Evolutionary conservation across 2,888 invertebrate genomes (phyloP).

Genomic region (Fragum whitleyi): DNA sequence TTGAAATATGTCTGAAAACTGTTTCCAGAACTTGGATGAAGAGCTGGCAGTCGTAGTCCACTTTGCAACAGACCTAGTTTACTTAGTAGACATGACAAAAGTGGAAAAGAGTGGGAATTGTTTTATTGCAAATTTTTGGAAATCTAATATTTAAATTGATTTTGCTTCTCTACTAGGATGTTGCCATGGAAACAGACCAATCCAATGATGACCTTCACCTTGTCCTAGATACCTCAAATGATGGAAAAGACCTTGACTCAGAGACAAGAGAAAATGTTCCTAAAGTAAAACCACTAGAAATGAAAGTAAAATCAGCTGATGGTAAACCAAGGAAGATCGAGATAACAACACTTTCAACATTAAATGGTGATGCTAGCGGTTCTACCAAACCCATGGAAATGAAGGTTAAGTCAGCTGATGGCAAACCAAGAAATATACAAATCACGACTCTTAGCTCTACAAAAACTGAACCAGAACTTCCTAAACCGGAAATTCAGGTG

Average conservation of each 20-base stretch:
- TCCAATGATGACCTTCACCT: conserved; percentile 68
- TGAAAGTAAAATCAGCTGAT: conserved; percentile 53
- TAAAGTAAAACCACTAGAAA: conserved; percentile 36
- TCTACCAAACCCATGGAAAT: conserved; percentile 30
- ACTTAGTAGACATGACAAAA: too few relatives aligned
- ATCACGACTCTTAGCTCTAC: conserved; percentile 65
- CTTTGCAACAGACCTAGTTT: too few relatives aligned
- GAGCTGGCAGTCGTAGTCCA: too few relatives aligned
- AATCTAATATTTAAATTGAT: too few relatives aligned
- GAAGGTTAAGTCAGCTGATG: conserved; percentile 52
- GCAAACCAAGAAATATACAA: conserved; percentile 66
- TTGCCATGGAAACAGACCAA: conserved; percentile 70
- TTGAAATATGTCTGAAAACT: too few relatives aligned
- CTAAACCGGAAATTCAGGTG: conserved; percentile 37
- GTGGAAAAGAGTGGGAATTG: too few relatives aligned
- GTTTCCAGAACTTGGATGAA: too few relatives aligned
- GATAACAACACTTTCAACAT: conserved; percentile 65
- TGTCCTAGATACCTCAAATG: conserved; percentile 69
- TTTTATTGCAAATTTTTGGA: too few relatives aligned
- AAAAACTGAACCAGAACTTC: conserved; percentile 46
- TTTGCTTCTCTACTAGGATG: background rate
- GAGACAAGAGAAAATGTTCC: background rate
- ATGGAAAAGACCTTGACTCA: conserved; percentile 24
- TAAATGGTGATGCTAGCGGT: background rate
- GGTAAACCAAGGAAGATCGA: conserved; percentile 65